Evolutionary conservation across 2,113 vertebrate species (phyloP), one percentile per base, ranked within the genome.

Genomic region (Leptocoma aspasia): DNA sequence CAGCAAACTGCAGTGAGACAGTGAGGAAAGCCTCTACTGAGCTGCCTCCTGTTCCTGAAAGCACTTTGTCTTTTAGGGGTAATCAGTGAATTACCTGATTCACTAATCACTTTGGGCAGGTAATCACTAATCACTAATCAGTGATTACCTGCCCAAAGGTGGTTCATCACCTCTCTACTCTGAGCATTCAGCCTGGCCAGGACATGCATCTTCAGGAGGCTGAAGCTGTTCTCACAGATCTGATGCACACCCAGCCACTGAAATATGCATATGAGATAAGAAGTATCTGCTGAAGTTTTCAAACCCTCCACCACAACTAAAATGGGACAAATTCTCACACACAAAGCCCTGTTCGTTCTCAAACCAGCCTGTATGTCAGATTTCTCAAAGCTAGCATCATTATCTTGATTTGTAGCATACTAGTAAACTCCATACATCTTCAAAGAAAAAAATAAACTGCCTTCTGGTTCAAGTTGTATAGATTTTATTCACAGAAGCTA

Each of bases 401-500:
- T 63, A 77, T 11, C 33, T 53, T 82, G 50, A 78, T 73, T 82
- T 78, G 66, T 22, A 89, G 53, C 49, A 35, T 7, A 69, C 21
- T 37, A 21, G 42, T 52, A 84, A 84, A 90, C 54, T 64, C 65
- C 64, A 42, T 18, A 60, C 11, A 20, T 33, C 72, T 82, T 44
- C 66, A 66, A 60, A 68, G n/a, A 7, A 64, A 64, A n/a, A 37
- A 56, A 66, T n/a, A 33, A 92, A 45, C 27, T 42, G 82, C 68
- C 60, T 96, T 76, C 52, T 94, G 42, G n/a, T 78, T 71, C 70
- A 60, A 41, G 41, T 18, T 26, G 1, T 69, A 84, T 13, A 95
- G 61, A 91, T 92, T 91, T 94, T 79, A 77, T 11, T 68, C 49
- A 39, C 28, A 82, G 45, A 65, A 85, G 61, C 31, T 65, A 85